Percentiles rank a stretch among this genome's conserved stretches.
Conservation (phyloP, 2,113 vertebrate species). For the Phasianus colchicus region DNA sequence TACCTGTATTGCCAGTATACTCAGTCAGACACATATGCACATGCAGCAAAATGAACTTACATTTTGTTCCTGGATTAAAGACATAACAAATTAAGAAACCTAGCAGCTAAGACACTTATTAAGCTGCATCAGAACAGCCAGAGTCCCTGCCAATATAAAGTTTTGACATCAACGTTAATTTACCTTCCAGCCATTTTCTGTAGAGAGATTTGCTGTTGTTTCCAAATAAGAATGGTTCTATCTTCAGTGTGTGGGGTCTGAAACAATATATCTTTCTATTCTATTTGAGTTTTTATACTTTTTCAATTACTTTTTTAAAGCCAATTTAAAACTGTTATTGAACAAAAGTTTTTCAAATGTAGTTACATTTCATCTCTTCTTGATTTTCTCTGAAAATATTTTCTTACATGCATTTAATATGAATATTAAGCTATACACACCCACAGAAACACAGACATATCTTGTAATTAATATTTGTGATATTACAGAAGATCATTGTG, state of each 20-base stretch:
- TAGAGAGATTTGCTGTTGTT: not conserved
- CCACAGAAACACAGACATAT: not conserved
- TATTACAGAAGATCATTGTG: not conserved
- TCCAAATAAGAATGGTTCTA: conserved; percentile 21
- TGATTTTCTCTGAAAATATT: not conserved
- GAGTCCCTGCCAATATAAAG: not conserved
- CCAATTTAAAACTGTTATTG: not conserved
- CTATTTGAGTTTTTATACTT: not conserved
- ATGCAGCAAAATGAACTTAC: not conserved
- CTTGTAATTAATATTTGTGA: not conserved
- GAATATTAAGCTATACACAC: not conserved
- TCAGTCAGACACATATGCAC: not conserved
- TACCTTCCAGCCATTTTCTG: conserved; percentile 32
- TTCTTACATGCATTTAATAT: not conserved
- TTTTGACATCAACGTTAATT: conserved; percentile 36
- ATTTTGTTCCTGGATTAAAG: not conserved
- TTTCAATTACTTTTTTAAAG: conserved; percentile 12
- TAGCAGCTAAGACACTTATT: not conserved
- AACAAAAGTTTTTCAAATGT: not conserved
- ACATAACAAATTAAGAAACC: not conserved
- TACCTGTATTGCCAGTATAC: not conserved
- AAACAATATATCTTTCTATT: not conserved
- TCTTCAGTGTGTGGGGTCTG: not conserved
- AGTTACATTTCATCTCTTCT: not conserved
- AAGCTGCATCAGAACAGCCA: not conserved